Conservation (phyloP, 2,113 vertebrate genomes). For the Labeo catla region DNA sequence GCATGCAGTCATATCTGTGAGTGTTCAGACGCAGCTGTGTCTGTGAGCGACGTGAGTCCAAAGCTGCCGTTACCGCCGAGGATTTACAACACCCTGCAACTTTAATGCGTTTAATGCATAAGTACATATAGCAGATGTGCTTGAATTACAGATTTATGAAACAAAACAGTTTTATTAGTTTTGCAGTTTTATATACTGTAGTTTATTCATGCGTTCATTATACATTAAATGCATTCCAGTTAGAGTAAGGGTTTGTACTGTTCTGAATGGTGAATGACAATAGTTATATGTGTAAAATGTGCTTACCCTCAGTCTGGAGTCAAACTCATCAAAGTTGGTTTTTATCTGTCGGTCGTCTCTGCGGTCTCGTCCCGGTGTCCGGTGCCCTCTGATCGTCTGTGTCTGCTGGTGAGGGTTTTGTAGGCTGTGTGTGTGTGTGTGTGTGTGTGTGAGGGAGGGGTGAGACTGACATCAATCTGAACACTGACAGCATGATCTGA, state of each 20-base stretch:
- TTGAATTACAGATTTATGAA: too few relatives aligned
- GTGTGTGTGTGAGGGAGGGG: neutral
- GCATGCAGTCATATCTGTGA: slow-evolving; percentile 82
- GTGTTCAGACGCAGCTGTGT: neutral
- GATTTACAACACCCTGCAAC: too few relatives aligned
- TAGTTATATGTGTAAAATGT: neutral
- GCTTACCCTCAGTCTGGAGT: neutral
- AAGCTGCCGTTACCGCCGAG: too few relatives aligned
- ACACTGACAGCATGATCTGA: neutral
- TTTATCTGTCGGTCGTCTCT: neutral
- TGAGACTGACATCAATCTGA: neutral
- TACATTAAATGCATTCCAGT: neutral
- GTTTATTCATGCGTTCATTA: neutral
- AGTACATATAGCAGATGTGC: too few relatives aligned
- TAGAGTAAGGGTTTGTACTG: neutral
- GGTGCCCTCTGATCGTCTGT: neutral
- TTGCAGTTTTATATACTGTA: too few relatives aligned
- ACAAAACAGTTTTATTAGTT: too few relatives aligned
- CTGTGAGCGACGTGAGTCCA: too few relatives aligned
- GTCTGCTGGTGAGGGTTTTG: neutral
- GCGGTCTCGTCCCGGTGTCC: neutral
- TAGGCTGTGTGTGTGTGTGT: neutral
- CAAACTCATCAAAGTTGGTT: neutral
- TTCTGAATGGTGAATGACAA: neutral
- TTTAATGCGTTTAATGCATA: too few relatives aligned